Percentiles rank a stretch among this genome's conserved stretches.
phyloP scores from a whole-genome alignment of 2,113 vertebrate genomes.

The Phalacrocorax brasilianus region DNA sequence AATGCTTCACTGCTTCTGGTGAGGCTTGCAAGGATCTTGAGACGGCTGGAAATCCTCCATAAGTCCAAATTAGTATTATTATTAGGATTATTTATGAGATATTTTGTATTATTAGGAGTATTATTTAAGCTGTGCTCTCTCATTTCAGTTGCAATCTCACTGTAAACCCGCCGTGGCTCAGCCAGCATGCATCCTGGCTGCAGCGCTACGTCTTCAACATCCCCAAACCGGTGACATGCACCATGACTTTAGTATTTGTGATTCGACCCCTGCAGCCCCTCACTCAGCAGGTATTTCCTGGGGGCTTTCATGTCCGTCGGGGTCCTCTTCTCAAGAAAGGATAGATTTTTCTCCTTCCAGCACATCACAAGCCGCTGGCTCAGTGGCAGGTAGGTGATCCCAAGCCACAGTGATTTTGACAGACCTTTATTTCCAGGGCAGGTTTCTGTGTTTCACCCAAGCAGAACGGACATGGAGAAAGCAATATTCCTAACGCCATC shows the following conservation, averaged over 20 bases:
- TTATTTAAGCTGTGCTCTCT: neutral
- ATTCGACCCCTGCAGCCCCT: neutral
- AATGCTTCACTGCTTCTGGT: neutral
- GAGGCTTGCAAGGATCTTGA: neutral
- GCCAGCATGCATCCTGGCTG: neutral
- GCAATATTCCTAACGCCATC: slow-evolving; percentile 10
- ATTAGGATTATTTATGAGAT: neutral
- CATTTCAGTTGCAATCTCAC: neutral
- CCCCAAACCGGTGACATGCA: neutral
- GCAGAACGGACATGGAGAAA: slow-evolving; percentile 9
- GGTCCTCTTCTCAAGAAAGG: neutral
- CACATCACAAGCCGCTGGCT: rapidly evolving
- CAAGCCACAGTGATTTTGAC: neutral
- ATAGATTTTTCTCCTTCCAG: neutral
- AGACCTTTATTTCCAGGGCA: neutral
- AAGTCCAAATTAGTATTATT: neutral
- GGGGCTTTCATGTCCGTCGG: rapidly evolving
- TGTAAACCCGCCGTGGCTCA: neutral
- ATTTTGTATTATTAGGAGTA: neutral
- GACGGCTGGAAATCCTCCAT: neutral
- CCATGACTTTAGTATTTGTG: neutral
- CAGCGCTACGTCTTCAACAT: neutral
- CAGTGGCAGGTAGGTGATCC: neutral
- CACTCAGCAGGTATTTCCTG: neutral
- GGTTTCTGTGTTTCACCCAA: neutral